Evolutionary conservation across 2,888 invertebrate species (phyloP).

Genomic region (Drosophila buzzatii): DNA sequence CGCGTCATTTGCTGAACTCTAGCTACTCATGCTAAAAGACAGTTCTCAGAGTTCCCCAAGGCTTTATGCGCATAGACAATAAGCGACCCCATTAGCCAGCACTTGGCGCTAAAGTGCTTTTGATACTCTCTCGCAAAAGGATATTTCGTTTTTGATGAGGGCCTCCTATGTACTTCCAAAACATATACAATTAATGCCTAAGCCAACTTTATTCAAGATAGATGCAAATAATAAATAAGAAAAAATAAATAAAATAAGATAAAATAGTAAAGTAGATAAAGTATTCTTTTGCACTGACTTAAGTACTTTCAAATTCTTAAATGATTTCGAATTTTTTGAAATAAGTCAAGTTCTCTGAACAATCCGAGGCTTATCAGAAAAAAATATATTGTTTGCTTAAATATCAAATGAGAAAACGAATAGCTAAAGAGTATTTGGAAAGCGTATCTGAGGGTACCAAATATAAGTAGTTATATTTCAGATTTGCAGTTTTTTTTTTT

Average conservation of each 20-base stretch:
- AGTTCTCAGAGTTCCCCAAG: not conserved
- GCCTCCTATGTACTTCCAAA: not conserved
- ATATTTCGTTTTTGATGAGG: not conserved
- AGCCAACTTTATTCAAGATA: not conserved
- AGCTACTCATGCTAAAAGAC: not conserved
- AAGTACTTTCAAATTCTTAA: too few species aligned
- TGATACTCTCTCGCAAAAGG: not conserved
- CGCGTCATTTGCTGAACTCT: not conserved
- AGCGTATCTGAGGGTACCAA: not conserved
- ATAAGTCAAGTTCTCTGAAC: not conserved
- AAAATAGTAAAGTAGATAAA: too few species aligned
- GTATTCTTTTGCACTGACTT: too few species aligned
- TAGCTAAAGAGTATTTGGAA: not conserved
- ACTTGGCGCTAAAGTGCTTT: slow-evolving; percentile 15
- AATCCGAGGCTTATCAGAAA: too few species aligned
- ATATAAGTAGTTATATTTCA: not conserved
- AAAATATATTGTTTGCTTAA: too few species aligned
- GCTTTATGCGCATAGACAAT: slow-evolving; percentile 11
- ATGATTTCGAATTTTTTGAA: too few species aligned
- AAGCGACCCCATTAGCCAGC: slow-evolving; percentile 36
- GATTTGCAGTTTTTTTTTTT: slow-evolving; percentile 25
- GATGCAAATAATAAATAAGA: not conserved
- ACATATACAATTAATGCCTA: not conserved
- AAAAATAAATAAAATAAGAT: too few species aligned
- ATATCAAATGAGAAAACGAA: too few species aligned